Base-by-base conservation (phyloP, 2,888 invertebrate species). In the Diarsia brunnea region DNA sequence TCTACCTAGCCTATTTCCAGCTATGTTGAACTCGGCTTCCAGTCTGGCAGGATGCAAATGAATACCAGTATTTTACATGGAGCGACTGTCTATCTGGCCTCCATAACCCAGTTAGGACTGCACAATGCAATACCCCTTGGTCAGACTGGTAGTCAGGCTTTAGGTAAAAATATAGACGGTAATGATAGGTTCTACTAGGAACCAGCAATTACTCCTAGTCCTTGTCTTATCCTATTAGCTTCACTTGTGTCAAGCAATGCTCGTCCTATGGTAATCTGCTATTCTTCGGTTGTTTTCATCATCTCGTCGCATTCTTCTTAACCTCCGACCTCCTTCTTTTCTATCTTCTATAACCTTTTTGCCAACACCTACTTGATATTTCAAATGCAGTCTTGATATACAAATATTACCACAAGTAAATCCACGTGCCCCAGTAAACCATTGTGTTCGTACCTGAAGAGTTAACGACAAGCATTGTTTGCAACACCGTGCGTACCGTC, bases 391-490 rank as follows among this genome's bases (percentile, higher is more conserved):
- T 66, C n/a, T n/a, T n/a, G n/a, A n/a, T n/a, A n/a, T n/a, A n/a
- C 24, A 55, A 55, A 63, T 47, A 61, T 19, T 47, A 38, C 14
- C 0, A 0, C 45, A 80, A 60, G 38, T 49, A 65, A 63, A 65
- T 5, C 66, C 21, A 27, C 49, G 43, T 49, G 51, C 43, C 45
- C 24, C 27, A 43, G 7, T 38, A 27, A 60, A 38, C 21, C 14
- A 58, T 12, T 49, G 55, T 27, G 12, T 51, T 27, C 11, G 14
- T 68, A 65, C 31, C 3, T 68, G 38, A 68, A 49, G 68, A 71
- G 60, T 72, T 47, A 55, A 78, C 49, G 65, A 61, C 24, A 47
- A n/a, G 65, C 27, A 58, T 47, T 68, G 67, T 70, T 51, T 69
- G 69, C 73, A 65, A 78, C 72, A 72, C 16, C 49, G 60, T 49